Conservation (phyloP, 1,140 invertebrate species). For the Halictus rubicundus region DNA sequence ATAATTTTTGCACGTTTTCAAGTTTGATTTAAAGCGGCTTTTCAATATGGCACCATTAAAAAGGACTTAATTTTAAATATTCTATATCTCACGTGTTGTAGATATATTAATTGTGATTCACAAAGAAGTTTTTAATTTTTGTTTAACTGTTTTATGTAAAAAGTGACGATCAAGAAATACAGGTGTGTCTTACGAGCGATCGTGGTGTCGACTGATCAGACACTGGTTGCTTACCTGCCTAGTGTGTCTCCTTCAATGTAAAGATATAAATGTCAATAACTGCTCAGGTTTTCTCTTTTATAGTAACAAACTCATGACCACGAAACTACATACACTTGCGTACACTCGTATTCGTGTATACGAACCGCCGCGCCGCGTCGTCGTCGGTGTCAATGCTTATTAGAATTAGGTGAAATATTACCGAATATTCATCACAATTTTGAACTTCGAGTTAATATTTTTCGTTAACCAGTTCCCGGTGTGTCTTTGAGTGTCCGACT, state of each 20-base stretch:
- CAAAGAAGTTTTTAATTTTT: no score
- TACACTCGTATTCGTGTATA: no score
- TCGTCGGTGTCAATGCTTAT: not conserved
- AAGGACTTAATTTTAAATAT: no score
- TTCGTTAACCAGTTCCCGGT: not conserved
- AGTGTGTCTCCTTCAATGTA: not conserved
- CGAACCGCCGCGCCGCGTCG: not conserved
- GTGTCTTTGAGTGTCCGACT: not conserved
- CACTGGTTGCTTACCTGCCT: not conserved
- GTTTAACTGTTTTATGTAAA: not conserved
- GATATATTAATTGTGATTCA: no score
- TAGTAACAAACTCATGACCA: not conserved
- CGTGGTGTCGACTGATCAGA: not conserved
- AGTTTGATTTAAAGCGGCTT: no score
- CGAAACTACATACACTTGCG: not conserved
- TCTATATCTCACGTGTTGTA: no score
- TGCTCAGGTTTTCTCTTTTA: not conserved
- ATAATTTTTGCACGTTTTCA: no score
- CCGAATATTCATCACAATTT: not conserved
- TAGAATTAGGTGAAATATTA: not conserved
- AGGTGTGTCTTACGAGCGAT: not conserved
- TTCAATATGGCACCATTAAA: no score
- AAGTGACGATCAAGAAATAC: not conserved
- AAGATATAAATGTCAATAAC: constrained; percentile 5
- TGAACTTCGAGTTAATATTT: not conserved